Percentiles rank a stretch among this genome's conserved stretches.
phyloP scores from a whole-genome alignment of 2,888 invertebrate species.

The Caenorhabditis sp. region DNA sequence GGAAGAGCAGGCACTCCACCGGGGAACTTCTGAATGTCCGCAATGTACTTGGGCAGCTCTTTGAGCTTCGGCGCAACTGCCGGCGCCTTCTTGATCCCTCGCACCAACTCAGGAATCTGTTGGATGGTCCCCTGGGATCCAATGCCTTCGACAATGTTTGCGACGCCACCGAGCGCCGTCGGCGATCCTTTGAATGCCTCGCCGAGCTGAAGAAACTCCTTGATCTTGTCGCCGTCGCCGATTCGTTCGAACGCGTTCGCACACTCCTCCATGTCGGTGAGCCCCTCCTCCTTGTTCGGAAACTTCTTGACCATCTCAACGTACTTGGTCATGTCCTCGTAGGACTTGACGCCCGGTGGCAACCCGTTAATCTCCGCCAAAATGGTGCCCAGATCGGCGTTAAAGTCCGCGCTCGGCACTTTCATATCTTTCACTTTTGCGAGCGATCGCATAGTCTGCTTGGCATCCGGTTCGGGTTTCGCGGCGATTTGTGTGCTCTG shows the following conservation, averaged over 20 bases:
- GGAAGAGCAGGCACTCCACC: not conserved
- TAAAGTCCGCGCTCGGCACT: not conserved
- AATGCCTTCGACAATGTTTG: not conserved
- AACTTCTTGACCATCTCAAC: not conserved
- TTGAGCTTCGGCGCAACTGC: not conserved
- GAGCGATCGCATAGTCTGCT: not conserved
- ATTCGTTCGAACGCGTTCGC: not conserved
- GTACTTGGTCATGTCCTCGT: not conserved
- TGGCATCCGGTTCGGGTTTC: not conserved
- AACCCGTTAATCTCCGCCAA: not conserved
- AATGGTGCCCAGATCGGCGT: not conserved
- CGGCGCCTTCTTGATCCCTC: not conserved
- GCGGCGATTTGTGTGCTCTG: too few species aligned
- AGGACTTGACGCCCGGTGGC: not conserved
- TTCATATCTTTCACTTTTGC: not conserved
- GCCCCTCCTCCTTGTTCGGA: not conserved
- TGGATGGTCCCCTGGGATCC: too few species aligned
- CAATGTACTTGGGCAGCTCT: not conserved
- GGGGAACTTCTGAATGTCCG: not conserved
- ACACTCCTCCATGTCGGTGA: not conserved
- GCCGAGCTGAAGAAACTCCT: not conserved
- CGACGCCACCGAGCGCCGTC: not conserved
- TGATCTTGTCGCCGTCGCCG: not conserved
- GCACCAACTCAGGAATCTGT: too few species aligned
- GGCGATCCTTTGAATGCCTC: not conserved